Percentiles rank a stretch among this genome's conserved stretches.
These are phyloP conservation scores for Edolisoma coerulescens DNA, from an alignment of 2,113 vertebrate species.

Conservation along the genomic window DNA sequence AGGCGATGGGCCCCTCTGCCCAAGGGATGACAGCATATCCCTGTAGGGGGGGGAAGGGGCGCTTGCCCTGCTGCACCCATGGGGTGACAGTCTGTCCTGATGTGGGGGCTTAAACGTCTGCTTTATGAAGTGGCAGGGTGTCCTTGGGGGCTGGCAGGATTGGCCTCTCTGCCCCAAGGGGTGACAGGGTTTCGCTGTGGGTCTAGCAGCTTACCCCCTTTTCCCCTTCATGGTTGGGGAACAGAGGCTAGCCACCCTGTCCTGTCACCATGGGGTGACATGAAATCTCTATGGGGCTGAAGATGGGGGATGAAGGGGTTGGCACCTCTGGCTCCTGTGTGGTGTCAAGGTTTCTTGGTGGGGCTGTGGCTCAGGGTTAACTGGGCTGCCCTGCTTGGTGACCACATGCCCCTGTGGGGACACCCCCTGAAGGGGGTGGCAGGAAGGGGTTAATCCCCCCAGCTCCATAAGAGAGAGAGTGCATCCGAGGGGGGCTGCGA, in stretches of 20 bases:
- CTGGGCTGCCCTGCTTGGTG: background rate
- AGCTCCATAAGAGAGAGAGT: background rate
- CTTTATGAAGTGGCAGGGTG: background rate
- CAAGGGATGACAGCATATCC: background rate
- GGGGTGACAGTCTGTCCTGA: background rate
- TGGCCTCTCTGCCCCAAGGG: accelerated
- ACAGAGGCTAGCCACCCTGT: accelerated
- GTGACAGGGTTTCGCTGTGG: background rate
- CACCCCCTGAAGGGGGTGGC: background rate
- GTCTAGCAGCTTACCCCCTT: background rate
- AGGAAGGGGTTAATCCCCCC: background rate
- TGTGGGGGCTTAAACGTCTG: background rate
- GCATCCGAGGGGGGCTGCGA: background rate
- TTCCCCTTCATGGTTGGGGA: accelerated
- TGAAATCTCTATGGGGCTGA: background rate
- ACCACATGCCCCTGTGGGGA: accelerated
- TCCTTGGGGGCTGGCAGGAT: background rate
- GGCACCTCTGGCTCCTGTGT: background rate
- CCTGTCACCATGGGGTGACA: background rate
- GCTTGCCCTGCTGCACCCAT: background rate
- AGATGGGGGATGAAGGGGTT: background rate
- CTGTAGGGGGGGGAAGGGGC: background rate
- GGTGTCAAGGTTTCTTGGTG: background rate
- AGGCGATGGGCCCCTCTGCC: background rate
- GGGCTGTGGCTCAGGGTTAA: background rate